Evolutionary conservation across 2,113 vertebrate species (phyloP).

Genomic region (Monopterus albus): DNA sequence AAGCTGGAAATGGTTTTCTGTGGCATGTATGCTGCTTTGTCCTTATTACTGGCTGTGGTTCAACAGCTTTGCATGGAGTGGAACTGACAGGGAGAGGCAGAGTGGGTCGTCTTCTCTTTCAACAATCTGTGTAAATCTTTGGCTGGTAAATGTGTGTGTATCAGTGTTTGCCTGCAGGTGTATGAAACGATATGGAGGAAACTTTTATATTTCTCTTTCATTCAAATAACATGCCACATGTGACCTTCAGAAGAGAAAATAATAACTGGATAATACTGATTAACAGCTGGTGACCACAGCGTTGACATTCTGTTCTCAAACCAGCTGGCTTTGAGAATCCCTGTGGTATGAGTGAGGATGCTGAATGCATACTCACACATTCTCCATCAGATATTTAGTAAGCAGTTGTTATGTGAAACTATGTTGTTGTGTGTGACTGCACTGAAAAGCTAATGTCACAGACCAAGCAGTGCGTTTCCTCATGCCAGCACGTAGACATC

Average conservation of each 20-base stretch:
- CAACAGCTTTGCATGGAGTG: conserved; percentile 57
- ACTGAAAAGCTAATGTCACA: conserved; percentile 37
- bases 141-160: neutral
- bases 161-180: neutral
- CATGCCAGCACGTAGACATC: too few species aligned
- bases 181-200: neutral
- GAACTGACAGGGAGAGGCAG: conserved; percentile 7
- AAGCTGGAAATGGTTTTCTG: conserved; percentile 57
- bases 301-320: conserved; percentile 40
- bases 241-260: conserved; percentile 37
- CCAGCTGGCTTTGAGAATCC: conserved; percentile 19
- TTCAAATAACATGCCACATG: conserved; percentile 28
- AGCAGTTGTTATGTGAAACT: conserved; percentile 46
- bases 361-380: conserved; percentile 30
- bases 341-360: conserved; percentile 29
- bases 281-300: conserved; percentile 38
- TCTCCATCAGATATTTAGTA: conserved; percentile 52
- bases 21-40: conserved; percentile 53
- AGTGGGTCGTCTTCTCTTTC: conserved; percentile 18
- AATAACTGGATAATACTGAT: conserved; percentile 25
- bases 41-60: conserved; percentile 56
- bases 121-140: conserved; percentile 30
- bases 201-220: conserved; percentile 23
- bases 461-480: conserved; percentile 37
- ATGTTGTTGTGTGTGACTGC: conserved; percentile 22